Evolutionary conservation across 2,888 invertebrate genomes (phyloP).

Genomic region (Brachynemurus nebulosus): DNA sequence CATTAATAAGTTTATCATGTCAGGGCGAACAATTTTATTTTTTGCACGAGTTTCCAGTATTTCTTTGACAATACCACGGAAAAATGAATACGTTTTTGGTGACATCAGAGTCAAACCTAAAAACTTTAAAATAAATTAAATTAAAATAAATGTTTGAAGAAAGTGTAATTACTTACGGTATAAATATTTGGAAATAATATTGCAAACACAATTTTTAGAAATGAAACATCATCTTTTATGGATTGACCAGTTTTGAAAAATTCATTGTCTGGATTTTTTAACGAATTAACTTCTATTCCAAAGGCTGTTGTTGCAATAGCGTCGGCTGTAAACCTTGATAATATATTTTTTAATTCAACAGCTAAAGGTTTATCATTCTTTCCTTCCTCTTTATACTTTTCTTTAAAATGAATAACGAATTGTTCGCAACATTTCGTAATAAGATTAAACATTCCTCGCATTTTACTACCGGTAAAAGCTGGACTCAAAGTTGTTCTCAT

Average conservation of each 20-base stretch:
- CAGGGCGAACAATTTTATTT: no score
- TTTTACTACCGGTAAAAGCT: slow-evolving; percentile 13
- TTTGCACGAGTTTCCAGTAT: no score
- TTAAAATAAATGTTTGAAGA: no score
- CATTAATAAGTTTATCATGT: no score
- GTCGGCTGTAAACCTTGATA: slow-evolving; percentile 14
- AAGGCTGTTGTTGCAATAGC: slow-evolving; percentile 16
- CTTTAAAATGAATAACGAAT: slow-evolving; percentile 5
- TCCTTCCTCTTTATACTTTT: slow-evolving; percentile 3
- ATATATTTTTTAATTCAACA: slow-evolving; percentile 14
- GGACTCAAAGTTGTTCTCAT: slow-evolving; percentile 11
- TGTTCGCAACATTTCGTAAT: slow-evolving; percentile 9
- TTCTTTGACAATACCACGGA: no score
- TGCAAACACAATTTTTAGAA: no score
- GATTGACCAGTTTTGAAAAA: slow-evolving; percentile 11
- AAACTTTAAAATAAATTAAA: no score
- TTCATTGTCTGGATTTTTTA: slow-evolving; percentile 13
- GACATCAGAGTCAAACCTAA: no score
- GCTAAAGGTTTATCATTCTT: slow-evolving; percentile 4
- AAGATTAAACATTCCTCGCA: slow-evolving; percentile 11
- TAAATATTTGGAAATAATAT: no score
- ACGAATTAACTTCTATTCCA: slow-evolving; percentile 13
- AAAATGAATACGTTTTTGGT: no score
- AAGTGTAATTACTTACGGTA: no score
- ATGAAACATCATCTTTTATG: no score